A percentile compares a stretch with the other conserved stretches of the same genome.
These are phyloP conservation scores for Adelognathus sp. DNA, from an alignment of 2,888 invertebrate species.

Conservation along the genomic window DNA sequence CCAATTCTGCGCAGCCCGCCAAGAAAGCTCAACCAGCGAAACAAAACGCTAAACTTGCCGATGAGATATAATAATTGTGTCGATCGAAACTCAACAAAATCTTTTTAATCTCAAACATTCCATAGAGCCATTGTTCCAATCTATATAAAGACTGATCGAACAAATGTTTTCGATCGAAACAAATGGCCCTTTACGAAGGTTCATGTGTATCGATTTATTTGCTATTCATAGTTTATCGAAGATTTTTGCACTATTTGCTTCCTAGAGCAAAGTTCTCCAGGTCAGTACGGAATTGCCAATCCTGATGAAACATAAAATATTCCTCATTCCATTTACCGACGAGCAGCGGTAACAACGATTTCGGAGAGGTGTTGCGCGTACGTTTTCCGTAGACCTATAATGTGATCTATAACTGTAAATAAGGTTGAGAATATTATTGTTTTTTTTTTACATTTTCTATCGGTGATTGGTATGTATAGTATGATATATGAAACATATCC, in stretches of 20 bases:
- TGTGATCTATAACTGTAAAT: conserved; percentile 70
- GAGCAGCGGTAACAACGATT: conserved; percentile 27
- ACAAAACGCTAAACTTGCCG: conserved; percentile 26
- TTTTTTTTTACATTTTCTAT: conserved; percentile 58
- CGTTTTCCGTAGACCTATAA: conserved; percentile 56
- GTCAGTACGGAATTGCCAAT: background rate
- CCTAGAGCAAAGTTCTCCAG: background rate
- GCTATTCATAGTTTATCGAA: conserved; percentile 13
- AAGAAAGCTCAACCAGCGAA: conserved; percentile 14
- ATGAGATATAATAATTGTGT: conserved; percentile 52
- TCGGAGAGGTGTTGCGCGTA: conserved; percentile 38
- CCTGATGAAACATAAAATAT: conserved; percentile 15
- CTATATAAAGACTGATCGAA: conserved; percentile 31
- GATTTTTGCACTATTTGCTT: conserved; percentile 38
- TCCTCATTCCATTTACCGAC: background rate
- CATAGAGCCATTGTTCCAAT: conserved; percentile 17
- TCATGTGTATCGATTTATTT: background rate
- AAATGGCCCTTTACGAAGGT: conserved; percentile 2
- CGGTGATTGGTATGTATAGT: conserved; percentile 57
- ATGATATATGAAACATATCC: conserved; percentile 51
- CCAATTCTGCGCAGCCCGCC: background rate
- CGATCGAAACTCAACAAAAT: background rate
- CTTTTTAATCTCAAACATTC: conserved; percentile 38
- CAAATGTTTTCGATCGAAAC: conserved; percentile 36
- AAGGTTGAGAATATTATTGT: conserved; percentile 64